Evolutionary conservation across 2,888 invertebrate species (phyloP).

Genomic region (Microctonus aethiopoides): DNA sequence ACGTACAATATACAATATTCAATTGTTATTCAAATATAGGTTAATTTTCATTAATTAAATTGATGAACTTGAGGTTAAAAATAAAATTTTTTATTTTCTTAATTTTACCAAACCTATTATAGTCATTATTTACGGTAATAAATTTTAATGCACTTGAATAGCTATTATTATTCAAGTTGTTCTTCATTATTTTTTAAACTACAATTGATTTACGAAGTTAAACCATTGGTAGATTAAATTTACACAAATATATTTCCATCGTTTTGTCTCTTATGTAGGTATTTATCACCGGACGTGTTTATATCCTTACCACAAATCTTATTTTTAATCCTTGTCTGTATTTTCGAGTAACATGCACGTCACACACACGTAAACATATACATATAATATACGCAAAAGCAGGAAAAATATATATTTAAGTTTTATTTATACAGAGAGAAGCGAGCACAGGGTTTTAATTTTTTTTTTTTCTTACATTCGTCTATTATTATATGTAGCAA

Average conservation of each 20-base stretch:
- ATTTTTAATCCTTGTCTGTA: conserved; percentile 8
- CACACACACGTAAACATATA: background rate
- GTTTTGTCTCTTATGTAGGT: background rate
- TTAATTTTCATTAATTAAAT: background rate
- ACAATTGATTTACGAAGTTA: conserved; percentile 8
- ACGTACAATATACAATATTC: background rate
- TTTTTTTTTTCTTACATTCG: conserved; percentile 17
- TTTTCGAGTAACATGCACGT: conserved; percentile 8
- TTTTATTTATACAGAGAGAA: background rate
- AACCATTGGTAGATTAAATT: conserved; percentile 4
- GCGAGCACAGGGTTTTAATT: background rate
- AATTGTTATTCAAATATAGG: background rate
- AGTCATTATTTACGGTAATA: background rate
- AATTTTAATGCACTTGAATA: background rate
- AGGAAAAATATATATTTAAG: background rate
- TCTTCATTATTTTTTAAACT: background rate
- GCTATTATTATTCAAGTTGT: background rate
- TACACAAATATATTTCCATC: conserved; percentile 5
- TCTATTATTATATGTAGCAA: conserved; percentile 11
- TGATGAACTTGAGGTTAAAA: background rate
- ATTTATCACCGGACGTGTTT: conserved; percentile 15
- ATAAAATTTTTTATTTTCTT: conserved; percentile 1
- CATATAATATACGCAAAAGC: background rate
- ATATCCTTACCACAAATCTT: conserved; percentile 23
- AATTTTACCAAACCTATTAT: background rate